Evolutionary conservation across 2,888 invertebrate species (phyloP), one percentile per base, ranked within the genome.

Genomic region (Aproaerema taeniolella): DNA sequence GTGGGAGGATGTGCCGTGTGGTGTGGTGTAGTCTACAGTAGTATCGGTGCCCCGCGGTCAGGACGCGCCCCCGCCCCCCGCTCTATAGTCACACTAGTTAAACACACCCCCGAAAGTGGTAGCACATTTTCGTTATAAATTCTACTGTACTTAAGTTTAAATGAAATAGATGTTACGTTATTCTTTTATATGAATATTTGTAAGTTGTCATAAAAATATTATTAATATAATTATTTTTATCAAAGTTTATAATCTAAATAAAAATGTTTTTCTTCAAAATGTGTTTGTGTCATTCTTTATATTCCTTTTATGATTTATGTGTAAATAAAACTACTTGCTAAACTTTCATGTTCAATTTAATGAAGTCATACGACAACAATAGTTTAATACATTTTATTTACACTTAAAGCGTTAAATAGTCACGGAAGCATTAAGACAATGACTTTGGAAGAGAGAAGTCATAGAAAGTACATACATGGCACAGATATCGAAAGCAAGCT

Each of bases 241-340:
- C 87, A 87, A 87, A 87, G 87, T 87, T 87, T 87, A 87, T 87
- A 87, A 87, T 86, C 87, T 86, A 82, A 87, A 87, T 87, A 86
- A 86, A 87, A 83, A 85, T 79, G 82, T 83, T 85, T 86, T 87
- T 82, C 87, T 86, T 82, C 82, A 83, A 82, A 82, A 83, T 78
- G 13, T 38, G 12, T n/a, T 26, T 12, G 30, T 26, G 8, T 31
- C 38, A 38, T 41, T 38, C 28, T 41, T 38, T 14, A 13, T 26
- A 11, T n/a, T n/a, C n/a, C n/a, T n/a, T n/a, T n/a, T n/a, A n/a
- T n/a, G n/a, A n/a, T n/a, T n/a, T n/a, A n/a, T n/a, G n/a, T 10
- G 2, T 16, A 11, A 36, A 36, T 36, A 1, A 36, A 39, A 30
- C 30, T 4, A 13, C 25, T 25, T 28, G 14, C 9, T 37, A 20